phyloP scores from a whole-genome alignment of 1,140 invertebrate species.

The Lerema accius region DNA sequence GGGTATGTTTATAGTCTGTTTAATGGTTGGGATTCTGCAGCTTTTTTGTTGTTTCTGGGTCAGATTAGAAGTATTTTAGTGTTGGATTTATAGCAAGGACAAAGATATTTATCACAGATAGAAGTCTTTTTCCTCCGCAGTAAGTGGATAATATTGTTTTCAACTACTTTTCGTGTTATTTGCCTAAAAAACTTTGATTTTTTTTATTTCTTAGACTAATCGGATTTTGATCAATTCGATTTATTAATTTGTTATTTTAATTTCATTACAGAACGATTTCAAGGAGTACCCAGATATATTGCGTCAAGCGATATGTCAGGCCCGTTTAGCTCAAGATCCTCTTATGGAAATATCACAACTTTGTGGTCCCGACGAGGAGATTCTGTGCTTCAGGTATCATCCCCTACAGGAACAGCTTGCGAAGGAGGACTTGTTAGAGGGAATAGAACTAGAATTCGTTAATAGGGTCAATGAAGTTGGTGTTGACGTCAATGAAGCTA shows the following conservation, averaged over 20 bases:
- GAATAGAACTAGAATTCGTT: constrained; percentile 95
- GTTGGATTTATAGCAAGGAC: too few species aligned
- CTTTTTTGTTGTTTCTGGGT: too few species aligned
- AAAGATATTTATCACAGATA: too few species aligned
- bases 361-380: constrained; percentile 97
- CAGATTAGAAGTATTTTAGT: too few species aligned
- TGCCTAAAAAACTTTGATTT: too few species aligned
- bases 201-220: too few species aligned
- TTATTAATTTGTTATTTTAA: constrained; percentile 1
- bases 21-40: too few species aligned
- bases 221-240: too few species aligned
- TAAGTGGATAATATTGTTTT: neutral
- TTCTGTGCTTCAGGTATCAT: constrained; percentile 96
- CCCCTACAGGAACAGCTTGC: constrained; percentile 93
- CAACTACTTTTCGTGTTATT: neutral
- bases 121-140: too few species aligned
- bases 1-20: constrained; percentile 74
- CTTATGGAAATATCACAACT: constrained; percentile 97
- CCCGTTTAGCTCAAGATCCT: constrained; percentile 96
- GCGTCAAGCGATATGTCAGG: constrained; percentile 96
- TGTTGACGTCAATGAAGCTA: constrained; percentile 97
- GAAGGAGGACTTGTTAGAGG: constrained; percentile 93
- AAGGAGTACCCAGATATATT: constrained; percentile 95
- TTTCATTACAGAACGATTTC: constrained; percentile 88
- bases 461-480: constrained; percentile 98